These are phyloP conservation scores for Callospermophilus lateralis DNA, from an alignment of 2,113 vertebrate genomes.

Conservation along the genomic window DNA sequence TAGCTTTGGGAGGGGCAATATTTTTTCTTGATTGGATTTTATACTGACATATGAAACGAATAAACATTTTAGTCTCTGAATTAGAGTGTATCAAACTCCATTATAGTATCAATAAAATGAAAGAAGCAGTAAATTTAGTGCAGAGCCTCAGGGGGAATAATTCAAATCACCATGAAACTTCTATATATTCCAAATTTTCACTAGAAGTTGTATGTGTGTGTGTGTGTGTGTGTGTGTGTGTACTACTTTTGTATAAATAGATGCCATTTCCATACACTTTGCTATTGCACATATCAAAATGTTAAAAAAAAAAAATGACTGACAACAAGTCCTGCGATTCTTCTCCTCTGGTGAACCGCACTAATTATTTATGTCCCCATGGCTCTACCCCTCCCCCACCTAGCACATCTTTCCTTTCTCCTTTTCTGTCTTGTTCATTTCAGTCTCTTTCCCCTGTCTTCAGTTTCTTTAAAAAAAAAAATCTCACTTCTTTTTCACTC, in stretches of 20 bases:
- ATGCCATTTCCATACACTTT: slow-evolving; percentile 68
- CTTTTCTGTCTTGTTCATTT: slow-evolving; percentile 41
- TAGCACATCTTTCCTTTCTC: slow-evolving; percentile 3
- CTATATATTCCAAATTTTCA: slow-evolving; percentile 49
- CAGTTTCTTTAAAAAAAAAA: slow-evolving; percentile 34
- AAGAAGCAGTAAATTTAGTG: slow-evolving; percentile 70
- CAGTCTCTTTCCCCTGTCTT: background rate
- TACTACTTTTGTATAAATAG: slow-evolving; percentile 74
- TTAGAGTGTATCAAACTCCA: slow-evolving; percentile 72
- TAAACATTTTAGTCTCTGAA: slow-evolving; percentile 68
- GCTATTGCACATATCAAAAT: background rate
- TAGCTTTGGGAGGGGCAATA: slow-evolving; percentile 42
- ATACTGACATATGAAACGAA: slow-evolving; percentile 72
- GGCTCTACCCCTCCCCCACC: background rate
- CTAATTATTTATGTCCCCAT: background rate
- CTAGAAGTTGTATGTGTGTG: slow-evolving; percentile 40
- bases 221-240: background rate
- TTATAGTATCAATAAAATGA: slow-evolving; percentile 67
- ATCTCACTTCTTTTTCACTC: slow-evolving; percentile 43
- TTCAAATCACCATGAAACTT: slow-evolving; percentile 66
- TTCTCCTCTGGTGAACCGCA: slow-evolving; percentile 51
- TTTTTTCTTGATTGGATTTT: slow-evolving; percentile 79
- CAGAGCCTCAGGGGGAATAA: background rate
- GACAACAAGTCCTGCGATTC: slow-evolving; percentile 68
- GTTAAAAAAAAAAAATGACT: slow-evolving; percentile 72